Evolutionary conservation across 1,140 invertebrate genomes (phyloP).

Genomic region (Diuraphis noxia): DNA sequence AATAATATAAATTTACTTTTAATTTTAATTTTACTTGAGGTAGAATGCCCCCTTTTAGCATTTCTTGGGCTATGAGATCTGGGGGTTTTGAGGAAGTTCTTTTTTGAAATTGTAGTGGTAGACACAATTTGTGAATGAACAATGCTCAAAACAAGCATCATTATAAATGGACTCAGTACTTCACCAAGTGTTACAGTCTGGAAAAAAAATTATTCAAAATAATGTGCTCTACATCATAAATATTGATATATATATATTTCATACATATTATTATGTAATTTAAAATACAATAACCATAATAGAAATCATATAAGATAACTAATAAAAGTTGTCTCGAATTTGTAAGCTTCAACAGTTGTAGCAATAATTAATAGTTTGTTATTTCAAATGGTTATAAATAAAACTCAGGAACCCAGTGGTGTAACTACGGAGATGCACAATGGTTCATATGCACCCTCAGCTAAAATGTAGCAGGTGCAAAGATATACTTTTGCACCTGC

Average conservation of each 20-base stretch:
- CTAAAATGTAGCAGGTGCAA: too few relatives aligned
- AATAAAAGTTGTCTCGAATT: background rate
- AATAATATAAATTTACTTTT: conserved; percentile 39
- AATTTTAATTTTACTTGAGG: conserved; percentile 51
- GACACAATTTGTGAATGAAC: conserved; percentile 91
- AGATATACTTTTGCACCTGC: too few relatives aligned
- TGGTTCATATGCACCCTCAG: too few relatives aligned
- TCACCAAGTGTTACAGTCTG: conserved; percentile 67
- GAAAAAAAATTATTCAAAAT: conserved; percentile 56
- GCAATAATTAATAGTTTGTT: background rate
- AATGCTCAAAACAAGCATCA: conserved; percentile 80
- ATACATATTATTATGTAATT: background rate
- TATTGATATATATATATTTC: too few relatives aligned
- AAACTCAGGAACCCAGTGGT: too few relatives aligned
- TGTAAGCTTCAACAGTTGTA: background rate
- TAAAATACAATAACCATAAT: too few relatives aligned
- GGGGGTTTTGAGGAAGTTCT: conserved; percentile 40
- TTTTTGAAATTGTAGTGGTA: conserved; percentile 60
- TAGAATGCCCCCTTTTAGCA: conserved; percentile 30
- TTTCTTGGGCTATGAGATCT: conserved; percentile 43
- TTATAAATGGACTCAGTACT: conserved; percentile 75
- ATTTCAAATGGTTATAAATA: too few relatives aligned
- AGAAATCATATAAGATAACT: background rate
- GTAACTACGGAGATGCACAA: too few relatives aligned
- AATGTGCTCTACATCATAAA: background rate